phyloP scores from a whole-genome alignment of 2,113 vertebrate species.

The Anas platyrhynchos region DNA sequence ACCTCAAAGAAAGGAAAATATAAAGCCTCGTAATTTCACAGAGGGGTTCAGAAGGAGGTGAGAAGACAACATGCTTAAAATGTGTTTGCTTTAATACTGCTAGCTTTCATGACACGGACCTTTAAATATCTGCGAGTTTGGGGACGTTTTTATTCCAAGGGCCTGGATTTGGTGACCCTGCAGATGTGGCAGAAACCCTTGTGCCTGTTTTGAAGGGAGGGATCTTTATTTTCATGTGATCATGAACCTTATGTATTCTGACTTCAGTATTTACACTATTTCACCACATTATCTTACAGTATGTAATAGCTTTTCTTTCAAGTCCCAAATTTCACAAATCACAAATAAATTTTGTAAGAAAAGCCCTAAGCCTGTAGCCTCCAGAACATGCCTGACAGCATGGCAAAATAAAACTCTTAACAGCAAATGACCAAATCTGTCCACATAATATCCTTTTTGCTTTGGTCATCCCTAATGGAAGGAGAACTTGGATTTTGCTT shows the following conservation, averaged over 20 bases:
- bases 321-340: background rate
- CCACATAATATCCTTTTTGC: background rate
- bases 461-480: background rate
- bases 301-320: background rate
- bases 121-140: background rate
- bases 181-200: background rate
- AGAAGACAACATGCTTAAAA: background rate
- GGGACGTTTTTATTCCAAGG: background rate
- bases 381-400: background rate
- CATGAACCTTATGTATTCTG: background rate
- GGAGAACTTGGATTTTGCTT: background rate
- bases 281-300: background rate
- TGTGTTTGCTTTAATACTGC: background rate
- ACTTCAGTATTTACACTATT: background rate
- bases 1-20: constrained; percentile 2
- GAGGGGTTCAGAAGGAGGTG: background rate
- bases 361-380: background rate
- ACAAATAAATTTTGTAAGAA: background rate
- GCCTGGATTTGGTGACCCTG: accelerated
- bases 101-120: background rate
- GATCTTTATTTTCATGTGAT: background rate
- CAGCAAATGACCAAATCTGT: background rate
- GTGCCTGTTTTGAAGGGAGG: background rate
- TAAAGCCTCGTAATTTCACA: background rate
- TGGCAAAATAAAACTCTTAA: background rate